phyloP scores from a whole-genome alignment of 1,140 invertebrate genomes.

The Potamilus streckersoni region DNA sequence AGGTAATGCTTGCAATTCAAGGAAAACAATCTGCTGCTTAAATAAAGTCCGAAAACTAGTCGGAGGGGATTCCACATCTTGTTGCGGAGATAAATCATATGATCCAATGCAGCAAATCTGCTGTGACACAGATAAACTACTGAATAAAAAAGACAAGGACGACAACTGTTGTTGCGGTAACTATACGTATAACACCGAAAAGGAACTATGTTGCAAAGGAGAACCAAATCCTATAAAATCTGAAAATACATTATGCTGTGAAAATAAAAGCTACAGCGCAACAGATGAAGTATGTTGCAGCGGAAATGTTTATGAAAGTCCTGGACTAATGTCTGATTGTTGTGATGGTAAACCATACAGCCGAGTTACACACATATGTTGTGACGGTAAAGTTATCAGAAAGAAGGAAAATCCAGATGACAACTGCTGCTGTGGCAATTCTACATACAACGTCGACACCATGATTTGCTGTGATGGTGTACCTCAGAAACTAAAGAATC shows the following conservation, averaged over 20 bases:
- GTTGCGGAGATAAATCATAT: constrained; percentile 19
- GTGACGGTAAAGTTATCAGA: neutral
- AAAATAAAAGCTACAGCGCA: constrained; percentile 14
- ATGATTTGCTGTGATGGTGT: constrained; percentile 5
- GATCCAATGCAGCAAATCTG: constrained; percentile 21
- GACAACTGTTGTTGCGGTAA: constrained; percentile 21
- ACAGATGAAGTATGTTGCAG: constrained; percentile 20
- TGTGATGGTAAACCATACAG: constrained; percentile 4
- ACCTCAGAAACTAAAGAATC: constrained; percentile 3
- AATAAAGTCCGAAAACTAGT: constrained; percentile 17
- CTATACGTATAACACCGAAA: constrained; percentile 20
- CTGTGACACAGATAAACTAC: constrained; percentile 16
- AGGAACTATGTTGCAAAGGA: constrained; percentile 27
- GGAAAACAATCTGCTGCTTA: constrained; percentile 24
- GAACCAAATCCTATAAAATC: constrained; percentile 13
- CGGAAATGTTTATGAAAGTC: constrained; percentile 9
- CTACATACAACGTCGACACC: constrained; percentile 7
- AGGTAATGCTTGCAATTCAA: constrained; percentile 22
- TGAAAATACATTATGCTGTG: constrained; percentile 15
- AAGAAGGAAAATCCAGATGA: constrained; percentile 1
- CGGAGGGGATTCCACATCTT: constrained; percentile 14
- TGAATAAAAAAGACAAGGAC: constrained; percentile 14
- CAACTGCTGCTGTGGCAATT: constrained; percentile 4
- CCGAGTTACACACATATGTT: constrained; percentile 7
- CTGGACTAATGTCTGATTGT: constrained; percentile 7